Evolutionary conservation across 2,888 invertebrate genomes (phyloP), one percentile per base, ranked within the genome.

Genomic region (Boloria euphrosyne): DNA sequence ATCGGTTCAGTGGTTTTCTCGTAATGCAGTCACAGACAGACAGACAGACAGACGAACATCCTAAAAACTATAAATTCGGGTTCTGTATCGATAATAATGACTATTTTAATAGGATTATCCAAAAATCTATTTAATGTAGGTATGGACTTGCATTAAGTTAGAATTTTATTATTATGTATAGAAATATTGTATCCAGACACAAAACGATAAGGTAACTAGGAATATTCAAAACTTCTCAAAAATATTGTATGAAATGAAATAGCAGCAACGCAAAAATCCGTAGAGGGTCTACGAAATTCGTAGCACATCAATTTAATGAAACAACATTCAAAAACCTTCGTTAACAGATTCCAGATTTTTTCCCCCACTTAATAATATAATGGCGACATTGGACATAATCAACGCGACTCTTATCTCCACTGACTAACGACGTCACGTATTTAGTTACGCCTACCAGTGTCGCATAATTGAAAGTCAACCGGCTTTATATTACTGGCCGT

Each of bases 381-480:
- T 66, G 62, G 43, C 66, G 58, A 47, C 57, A 52, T 54, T 52
- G 65, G 65, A 59, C 66, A 46, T 62, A 62, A 66, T 66, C 66
- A 58, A 58, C 59, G 62, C 54, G 59, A 54, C 49, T 66, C 62
- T 53, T 62, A 68, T 68, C 62, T 66, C 59, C 59, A 59, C 46
- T 46, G 57, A 46, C 66, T 65, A 52, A 65, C 59, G 80, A 85
- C 85, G 84, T 89, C 89, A 90, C 90, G 89, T 90, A 89, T 89
- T 90, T 88, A 89, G 89, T 90, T 87, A 87, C 81, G 79, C 73
- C 74, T 74, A 73, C 51, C 58, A 59, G 44, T 47, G 52, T 47
- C 31, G 53, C 38, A 50, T 59, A 53, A 60, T 65, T 53, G 54
- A 60, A 65, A 54, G 14, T 43, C 47, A 47, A 59, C 50, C 57